phyloP scores from a whole-genome alignment of 92 coral and sea anemone genomes.

The Siderastrea siderea region DNA sequence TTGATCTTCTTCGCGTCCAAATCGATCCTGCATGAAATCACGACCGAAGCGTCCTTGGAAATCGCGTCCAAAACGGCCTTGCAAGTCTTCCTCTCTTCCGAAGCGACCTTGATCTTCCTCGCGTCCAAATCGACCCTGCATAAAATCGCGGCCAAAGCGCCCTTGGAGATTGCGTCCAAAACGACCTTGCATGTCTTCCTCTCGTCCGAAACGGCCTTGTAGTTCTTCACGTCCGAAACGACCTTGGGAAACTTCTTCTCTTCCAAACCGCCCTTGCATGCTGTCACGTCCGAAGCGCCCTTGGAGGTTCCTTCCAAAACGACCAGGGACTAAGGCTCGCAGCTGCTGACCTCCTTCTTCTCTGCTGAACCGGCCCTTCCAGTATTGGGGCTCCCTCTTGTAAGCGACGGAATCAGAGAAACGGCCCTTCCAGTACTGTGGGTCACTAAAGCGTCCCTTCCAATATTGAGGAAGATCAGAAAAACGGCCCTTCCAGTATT shows the following conservation, averaged over 20 bases:
- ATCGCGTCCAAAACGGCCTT: constrained; percentile 44
- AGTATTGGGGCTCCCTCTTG: constrained; percentile 45
- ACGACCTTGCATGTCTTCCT: constrained; percentile 29
- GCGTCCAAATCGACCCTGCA: constrained; percentile 67
- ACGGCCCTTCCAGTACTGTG: constrained; percentile 62
- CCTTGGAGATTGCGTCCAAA: constrained; percentile 38
- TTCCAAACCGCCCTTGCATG: constrained; percentile 76
- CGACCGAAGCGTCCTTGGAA: constrained; percentile 54
- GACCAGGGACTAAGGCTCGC: constrained; percentile 45
- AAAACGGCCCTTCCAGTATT: constrained; percentile 67
- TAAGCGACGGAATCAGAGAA: constrained; percentile 35
- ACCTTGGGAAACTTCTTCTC: constrained; percentile 60
- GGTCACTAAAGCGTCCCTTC: constrained; percentile 72
- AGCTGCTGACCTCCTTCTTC: constrained; percentile 36
- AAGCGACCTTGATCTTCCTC: constrained; percentile 47
- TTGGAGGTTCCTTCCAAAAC: constrained; percentile 61
- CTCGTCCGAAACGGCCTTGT: constrained; percentile 49
- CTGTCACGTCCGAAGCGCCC: constrained; percentile 66
- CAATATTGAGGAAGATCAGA: constrained; percentile 54
- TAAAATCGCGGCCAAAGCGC: constrained; percentile 32
- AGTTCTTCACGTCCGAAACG: constrained; percentile 55
- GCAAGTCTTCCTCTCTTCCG: constrained; percentile 16
- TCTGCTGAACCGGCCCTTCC: constrained; percentile 58
- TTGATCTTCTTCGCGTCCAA: constrained; percentile 63
- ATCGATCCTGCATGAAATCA: constrained; percentile 51